Percentiles rank a stretch among this genome's conserved stretches.
Conservation (phyloP, 2,888 invertebrate genomes). For the Tipula lateralis region DNA sequence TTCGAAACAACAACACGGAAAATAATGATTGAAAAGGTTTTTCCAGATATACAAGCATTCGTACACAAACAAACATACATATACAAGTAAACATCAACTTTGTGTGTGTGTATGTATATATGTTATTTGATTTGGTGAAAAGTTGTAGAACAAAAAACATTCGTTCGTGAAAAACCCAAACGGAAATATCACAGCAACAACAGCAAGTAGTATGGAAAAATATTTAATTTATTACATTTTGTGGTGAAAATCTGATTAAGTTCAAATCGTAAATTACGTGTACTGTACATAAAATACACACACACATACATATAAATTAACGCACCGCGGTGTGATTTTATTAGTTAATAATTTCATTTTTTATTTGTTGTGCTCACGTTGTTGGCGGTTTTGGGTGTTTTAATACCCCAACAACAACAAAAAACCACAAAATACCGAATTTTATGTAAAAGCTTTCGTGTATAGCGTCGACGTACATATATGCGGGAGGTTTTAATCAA, state of each 20-base stretch:
- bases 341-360: neutral
- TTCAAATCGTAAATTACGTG: neutral
- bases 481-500: neutral
- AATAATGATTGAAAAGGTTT: neutral
- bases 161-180: neutral
- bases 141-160: too few species aligned
- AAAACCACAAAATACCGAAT: neutral
- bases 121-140: neutral
- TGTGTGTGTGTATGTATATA: neutral
- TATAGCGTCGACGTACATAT: neutral
- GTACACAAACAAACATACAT: neutral
- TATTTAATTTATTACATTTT: constrained; percentile 14
- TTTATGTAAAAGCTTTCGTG: too few species aligned
- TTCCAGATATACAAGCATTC: neutral
- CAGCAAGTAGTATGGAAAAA: neutral
- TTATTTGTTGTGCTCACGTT: neutral
- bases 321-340: neutral
- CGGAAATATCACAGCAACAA: neutral
- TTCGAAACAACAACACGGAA: neutral
- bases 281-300: neutral
- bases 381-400: neutral
- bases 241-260: neutral
- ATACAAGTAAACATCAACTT: neutral
- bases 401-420: neutral
- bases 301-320: neutral